Conservation (phyloP, 1,140 invertebrate species). For the Sitobion miscanthi region DNA sequence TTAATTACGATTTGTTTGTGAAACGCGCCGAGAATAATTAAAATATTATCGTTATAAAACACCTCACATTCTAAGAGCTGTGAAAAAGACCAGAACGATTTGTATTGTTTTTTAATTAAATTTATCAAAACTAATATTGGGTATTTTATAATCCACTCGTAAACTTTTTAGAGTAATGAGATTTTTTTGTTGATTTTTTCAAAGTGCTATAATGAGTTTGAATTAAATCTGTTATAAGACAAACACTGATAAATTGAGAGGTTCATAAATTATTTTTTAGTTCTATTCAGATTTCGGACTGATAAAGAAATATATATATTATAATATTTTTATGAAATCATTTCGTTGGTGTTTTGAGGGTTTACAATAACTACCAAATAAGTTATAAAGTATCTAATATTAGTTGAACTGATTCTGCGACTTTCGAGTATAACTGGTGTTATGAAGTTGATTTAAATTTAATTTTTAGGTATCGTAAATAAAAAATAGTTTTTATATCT, state of each 20-base stretch:
- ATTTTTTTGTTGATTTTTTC: background rate
- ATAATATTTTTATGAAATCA: background rate
- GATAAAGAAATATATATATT: background rate
- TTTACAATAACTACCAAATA: background rate
- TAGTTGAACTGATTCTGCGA: background rate
- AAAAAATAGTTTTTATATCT: background rate
- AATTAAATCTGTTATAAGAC: background rate
- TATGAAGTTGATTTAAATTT: background rate
- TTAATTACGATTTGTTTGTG: conserved; percentile 9
- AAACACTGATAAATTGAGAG: background rate
- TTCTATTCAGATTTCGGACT: background rate
- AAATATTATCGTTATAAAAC: background rate
- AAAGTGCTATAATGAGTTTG: background rate
- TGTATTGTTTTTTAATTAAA: conserved; percentile 26
- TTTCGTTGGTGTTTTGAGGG: background rate
- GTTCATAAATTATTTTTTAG: background rate
- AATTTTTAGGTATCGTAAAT: background rate
- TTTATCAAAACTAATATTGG: background rate
- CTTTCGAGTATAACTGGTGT: background rate
- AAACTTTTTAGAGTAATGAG: background rate
- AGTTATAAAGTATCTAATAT: background rate
- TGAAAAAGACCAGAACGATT: background rate
- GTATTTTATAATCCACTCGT: background rate
- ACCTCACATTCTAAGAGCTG: background rate
- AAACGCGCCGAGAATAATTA: background rate